phyloP scores from a whole-genome alignment of 2,797 vertebrate genomes.

The Halcyon smyrnensis region DNA sequence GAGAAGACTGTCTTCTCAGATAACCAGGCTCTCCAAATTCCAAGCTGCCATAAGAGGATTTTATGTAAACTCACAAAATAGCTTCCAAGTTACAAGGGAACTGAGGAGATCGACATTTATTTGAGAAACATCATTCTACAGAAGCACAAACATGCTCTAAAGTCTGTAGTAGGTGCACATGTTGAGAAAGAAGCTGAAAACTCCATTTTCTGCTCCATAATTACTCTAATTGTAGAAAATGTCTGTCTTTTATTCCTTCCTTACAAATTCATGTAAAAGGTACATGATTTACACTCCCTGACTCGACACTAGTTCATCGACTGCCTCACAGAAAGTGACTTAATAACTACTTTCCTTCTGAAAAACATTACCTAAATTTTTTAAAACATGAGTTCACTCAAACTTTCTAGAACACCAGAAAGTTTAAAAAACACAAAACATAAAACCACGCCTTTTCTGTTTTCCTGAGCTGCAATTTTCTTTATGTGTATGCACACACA shows the following conservation, averaged over 20 bases:
- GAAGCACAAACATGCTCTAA: slow-evolving; percentile 29
- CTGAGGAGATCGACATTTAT: slow-evolving; percentile 9
- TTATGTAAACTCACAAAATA: slow-evolving; percentile 57
- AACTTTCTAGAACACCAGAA: background rate
- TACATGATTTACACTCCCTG: background rate
- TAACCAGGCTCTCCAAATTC: slow-evolving; percentile 56
- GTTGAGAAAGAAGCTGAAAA: background rate
- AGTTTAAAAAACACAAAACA: background rate
- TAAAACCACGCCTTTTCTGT: background rate
- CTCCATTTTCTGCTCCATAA: background rate
- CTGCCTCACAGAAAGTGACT: background rate
- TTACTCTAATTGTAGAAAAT: background rate
- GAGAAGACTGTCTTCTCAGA: slow-evolving; percentile 45
- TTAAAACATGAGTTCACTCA: background rate
- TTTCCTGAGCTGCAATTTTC: background rate
- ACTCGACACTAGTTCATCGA: background rate
- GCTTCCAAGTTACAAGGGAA: slow-evolving; percentile 9
- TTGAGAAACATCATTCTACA: slow-evolving; percentile 41
- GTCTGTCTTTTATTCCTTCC: background rate
- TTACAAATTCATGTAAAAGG: background rate
- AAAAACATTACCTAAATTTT: background rate
- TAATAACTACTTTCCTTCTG: background rate
- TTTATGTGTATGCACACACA: background rate
- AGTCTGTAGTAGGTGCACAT: background rate
- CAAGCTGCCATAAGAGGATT: slow-evolving; percentile 40